Conservation (phyloP, 2,797 vertebrate genomes). For the Sebastes taczanowskii region DNA sequence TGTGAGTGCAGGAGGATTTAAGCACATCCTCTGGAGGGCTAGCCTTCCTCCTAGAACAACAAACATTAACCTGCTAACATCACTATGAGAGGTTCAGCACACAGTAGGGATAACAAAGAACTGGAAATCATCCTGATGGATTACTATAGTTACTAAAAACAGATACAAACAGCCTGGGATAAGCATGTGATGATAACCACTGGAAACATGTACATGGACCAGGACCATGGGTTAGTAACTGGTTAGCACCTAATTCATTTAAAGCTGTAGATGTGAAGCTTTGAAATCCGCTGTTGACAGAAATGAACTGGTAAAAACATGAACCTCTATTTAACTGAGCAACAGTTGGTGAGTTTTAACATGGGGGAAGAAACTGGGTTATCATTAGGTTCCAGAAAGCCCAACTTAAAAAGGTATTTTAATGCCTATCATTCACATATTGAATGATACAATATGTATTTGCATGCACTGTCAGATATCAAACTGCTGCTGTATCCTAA, state of each 20-base stretch:
- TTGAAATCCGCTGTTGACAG: background rate
- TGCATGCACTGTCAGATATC: background rate
- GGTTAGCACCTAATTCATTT: background rate
- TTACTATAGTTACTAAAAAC: background rate
- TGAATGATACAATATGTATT: no score
- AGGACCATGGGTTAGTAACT: background rate
- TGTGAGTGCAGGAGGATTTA: constrained; percentile 10
- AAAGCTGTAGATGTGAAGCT: background rate
- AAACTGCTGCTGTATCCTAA: background rate
- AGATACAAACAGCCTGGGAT: background rate
- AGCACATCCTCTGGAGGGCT: constrained; percentile 1
- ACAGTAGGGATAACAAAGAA: background rate
- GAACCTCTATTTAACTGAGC: background rate
- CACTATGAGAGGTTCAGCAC: background rate
- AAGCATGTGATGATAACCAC: background rate
- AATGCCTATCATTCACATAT: background rate
- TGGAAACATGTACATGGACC: background rate
- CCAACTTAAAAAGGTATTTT: background rate
- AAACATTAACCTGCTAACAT: constrained; percentile 1
- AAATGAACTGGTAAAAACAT: background rate
- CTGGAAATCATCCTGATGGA: background rate
- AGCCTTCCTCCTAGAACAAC: constrained; percentile 5
- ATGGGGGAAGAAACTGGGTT: background rate
- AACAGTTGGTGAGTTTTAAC: background rate
- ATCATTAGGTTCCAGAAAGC: background rate